Percentiles rank a stretch among this genome's conserved stretches.
phyloP scores from a whole-genome alignment of 2,797 vertebrate genomes.

The Muscicapa striata region DNA sequence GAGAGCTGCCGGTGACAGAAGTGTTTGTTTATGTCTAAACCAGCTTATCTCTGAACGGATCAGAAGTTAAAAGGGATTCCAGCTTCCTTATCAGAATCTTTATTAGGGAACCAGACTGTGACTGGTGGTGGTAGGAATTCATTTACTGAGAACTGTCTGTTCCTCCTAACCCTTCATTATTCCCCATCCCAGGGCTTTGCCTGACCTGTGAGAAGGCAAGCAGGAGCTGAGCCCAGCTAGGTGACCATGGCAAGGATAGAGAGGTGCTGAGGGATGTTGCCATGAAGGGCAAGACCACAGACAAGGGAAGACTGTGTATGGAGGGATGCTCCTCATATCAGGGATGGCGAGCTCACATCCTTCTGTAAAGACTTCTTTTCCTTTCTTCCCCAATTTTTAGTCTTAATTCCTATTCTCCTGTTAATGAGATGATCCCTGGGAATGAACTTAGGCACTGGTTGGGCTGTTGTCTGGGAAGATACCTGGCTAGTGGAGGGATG shows the following conservation, averaged over 20 bases:
- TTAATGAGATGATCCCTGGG: not conserved
- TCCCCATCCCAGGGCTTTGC: not conserved
- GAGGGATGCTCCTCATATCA: not conserved
- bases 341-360: not conserved
- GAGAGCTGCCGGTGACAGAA: not conserved
- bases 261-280: not conserved
- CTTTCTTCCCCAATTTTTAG: not conserved
- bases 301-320: not conserved
- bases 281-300: not conserved
- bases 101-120: slow-evolving; percentile 42
- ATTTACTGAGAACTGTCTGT: slow-evolving; percentile 34
- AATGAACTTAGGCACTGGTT: not conserved
- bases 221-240: not conserved
- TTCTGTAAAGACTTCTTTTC: not conserved
- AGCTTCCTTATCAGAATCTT: slow-evolving; percentile 46
- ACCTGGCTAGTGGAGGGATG: not conserved
- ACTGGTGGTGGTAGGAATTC: slow-evolving; percentile 50
- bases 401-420: not conserved
- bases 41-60: not conserved
- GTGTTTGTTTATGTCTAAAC: slow-evolving; percentile 44
- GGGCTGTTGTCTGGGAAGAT: not conserved
- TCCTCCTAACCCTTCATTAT: not conserved
- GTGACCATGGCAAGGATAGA: not conserved
- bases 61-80: slow-evolving; percentile 66
- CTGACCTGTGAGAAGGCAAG: not conserved